Conservation (phyloP, 2,888 invertebrate species). For the Callosobruchus maculatus region DNA sequence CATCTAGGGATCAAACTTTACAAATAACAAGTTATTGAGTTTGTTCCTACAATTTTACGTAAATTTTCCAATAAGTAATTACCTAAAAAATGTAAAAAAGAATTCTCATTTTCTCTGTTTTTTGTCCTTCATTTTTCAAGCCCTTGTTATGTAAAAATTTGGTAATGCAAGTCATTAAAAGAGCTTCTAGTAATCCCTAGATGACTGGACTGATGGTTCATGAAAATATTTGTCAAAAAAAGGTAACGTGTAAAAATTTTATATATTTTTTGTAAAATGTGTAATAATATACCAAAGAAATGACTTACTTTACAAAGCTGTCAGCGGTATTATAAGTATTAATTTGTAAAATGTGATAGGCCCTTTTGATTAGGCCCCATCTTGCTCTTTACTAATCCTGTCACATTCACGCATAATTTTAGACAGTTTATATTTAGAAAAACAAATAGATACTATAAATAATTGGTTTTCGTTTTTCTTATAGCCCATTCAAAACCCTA, state of each 20-base stretch:
- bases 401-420: conserved; percentile 51
- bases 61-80: too few species aligned
- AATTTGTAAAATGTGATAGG: conserved; percentile 50
- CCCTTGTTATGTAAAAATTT: too few species aligned
- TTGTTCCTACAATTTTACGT: too few species aligned
- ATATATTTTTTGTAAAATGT: conserved; percentile 35
- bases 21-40: too few species aligned
- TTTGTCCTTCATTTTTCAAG: too few species aligned
- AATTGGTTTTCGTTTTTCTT: too few species aligned
- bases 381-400: conserved; percentile 45
- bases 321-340: conserved; percentile 21
- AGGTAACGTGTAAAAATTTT: conserved; percentile 5
- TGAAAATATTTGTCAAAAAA: conserved; percentile 2
- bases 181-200: not conserved
- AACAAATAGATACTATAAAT: conserved; percentile 38
- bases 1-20: too few species aligned
- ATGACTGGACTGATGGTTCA: not conserved
- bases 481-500: too few species aligned
- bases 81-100: too few species aligned
- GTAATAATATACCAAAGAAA: conserved; percentile 52
- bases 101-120: too few species aligned
- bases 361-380: conserved; percentile 47
- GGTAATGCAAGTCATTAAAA: too few species aligned
- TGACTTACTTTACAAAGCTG: conserved; percentile 39
- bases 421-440: conserved; percentile 52